Evolutionary conservation across 1,140 invertebrate species (phyloP).

Genomic region (Rhynchophorus ferrugineus): DNA sequence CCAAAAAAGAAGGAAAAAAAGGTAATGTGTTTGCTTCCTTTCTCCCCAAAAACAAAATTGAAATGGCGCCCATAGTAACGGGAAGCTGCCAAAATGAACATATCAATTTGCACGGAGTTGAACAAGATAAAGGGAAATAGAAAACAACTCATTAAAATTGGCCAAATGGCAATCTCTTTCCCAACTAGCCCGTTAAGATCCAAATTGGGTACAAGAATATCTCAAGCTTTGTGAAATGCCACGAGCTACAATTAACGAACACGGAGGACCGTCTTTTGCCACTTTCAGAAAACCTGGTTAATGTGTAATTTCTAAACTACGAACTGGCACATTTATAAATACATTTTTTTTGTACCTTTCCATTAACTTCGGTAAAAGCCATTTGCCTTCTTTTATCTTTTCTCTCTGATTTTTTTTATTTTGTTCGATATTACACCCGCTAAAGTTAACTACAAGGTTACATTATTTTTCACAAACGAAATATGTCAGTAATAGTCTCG

Average conservation of each 20-base stretch:
- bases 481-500: no score
- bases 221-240: slow-evolving; percentile 23
- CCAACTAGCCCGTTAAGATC: slow-evolving; percentile 22
- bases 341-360: no score
- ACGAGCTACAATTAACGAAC: slow-evolving; percentile 24
- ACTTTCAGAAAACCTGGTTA: slow-evolving; percentile 1
- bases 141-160: slow-evolving; percentile 31
- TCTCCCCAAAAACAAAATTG: slow-evolving; percentile 2
- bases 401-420: no score
- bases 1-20: slow-evolving; percentile 1
- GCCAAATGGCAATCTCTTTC: slow-evolving; percentile 30
- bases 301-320: slow-evolving; percentile 14
- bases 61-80: slow-evolving; percentile 11
- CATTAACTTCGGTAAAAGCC: no score
- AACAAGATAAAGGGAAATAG: slow-evolving; percentile 25
- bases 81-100: slow-evolving; percentile 19
- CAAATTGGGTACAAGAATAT: slow-evolving; percentile 25
- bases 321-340: no score
- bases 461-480: no score
- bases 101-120: slow-evolving; percentile 23
- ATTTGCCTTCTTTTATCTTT: no score
- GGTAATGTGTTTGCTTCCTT: slow-evolving; percentile 4
- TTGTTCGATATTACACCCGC: no score
- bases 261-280: slow-evolving; percentile 9
- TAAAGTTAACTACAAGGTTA: no score